phyloP scores from a whole-genome alignment of 2,888 invertebrate species.

The Altica lythri region DNA sequence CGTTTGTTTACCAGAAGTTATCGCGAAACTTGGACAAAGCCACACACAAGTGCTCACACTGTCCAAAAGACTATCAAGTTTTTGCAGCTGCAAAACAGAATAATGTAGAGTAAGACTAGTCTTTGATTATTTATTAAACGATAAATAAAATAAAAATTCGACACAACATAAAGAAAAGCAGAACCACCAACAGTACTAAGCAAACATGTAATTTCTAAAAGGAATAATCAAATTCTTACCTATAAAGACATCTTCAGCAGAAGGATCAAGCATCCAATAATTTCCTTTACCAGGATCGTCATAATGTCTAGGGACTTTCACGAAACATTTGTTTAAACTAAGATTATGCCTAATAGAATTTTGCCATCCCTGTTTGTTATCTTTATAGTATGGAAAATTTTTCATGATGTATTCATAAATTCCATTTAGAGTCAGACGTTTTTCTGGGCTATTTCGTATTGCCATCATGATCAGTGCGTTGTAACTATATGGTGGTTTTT shows the following conservation, averaged over 20 bases:
- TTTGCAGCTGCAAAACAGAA: too few relatives aligned
- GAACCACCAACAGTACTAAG: too few relatives aligned
- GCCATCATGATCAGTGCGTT: constrained; percentile 99
- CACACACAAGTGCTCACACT: too few relatives aligned
- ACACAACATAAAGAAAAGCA: too few relatives aligned
- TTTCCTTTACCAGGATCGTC: constrained; percentile 99
- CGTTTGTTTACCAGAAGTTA: too few relatives aligned
- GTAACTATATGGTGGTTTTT: constrained; percentile 97
- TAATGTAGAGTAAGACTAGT: too few relatives aligned
- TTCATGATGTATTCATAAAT: constrained; percentile 99
- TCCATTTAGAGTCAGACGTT: constrained; percentile 90
- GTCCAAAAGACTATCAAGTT: too few relatives aligned
- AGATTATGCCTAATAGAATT: constrained; percentile 98
- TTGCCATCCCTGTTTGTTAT: constrained; percentile 99
- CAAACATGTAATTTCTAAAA: too few relatives aligned
- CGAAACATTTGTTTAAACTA: constrained; percentile 97
- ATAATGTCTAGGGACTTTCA: constrained; percentile 97
- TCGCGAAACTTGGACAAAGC: too few relatives aligned
- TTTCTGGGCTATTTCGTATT: constrained; percentile 91
- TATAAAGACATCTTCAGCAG: constrained; percentile 96
- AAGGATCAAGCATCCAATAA: constrained; percentile 99
- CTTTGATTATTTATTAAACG: too few relatives aligned
- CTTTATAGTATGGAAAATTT: constrained; percentile 96
- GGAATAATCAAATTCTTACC: too few relatives aligned
- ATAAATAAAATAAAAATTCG: too few relatives aligned